Base-by-base conservation (phyloP, 30 jellyfish, hydroid and myxozoan genomes). In the Aurelia sp. region DNA sequence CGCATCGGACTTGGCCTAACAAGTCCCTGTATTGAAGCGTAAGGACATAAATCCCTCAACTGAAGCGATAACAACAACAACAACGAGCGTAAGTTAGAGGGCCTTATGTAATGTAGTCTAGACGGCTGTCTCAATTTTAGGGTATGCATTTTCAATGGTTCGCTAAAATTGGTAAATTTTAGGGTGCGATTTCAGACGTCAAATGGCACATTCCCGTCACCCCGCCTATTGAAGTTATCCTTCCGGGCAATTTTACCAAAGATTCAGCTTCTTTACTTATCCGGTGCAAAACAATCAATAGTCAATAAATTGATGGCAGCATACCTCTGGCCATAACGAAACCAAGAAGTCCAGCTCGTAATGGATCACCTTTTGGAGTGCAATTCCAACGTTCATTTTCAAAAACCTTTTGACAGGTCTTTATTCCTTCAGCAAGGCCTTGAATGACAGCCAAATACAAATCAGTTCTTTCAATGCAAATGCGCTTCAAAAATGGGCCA, bases 311-410 rank as follows among this genome's bases (percentile, higher is more conserved):
- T 12, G 17, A 20, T 0, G 22, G 21, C 8, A 40, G 40, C 87
- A 0, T 35, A 94, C 98, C 98, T 94, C 97, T 75, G 35, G 98
- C 97, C 98, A 94, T 94, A 40, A 88, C 96, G 31, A 84, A 81
- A 7, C 97, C 97, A 17, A 94, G 92, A 9, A 94, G 61, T 13
- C 85, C 93, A 50, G 82, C 59, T 31, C 71, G 52, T 33, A 64
- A 17, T 1, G 87, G 90, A 20, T 77, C 89, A 17, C 91, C 94
- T 35, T 70, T 75, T 16, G 97, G 89, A 15, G 97, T 82, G 81
- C 98, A 94, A 72, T 94, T 94, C 98, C 98, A 94, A 19, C 98
- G 90, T 22, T 88, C 89, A 50, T 85, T 76, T 41, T 84, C 82
- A 72, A 94, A 94, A 35, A 63, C 60, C 58, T 24, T 53, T 60